phyloP scores from a whole-genome alignment of 2,797 vertebrate genomes.

The Propithecus perrieri region DNA sequence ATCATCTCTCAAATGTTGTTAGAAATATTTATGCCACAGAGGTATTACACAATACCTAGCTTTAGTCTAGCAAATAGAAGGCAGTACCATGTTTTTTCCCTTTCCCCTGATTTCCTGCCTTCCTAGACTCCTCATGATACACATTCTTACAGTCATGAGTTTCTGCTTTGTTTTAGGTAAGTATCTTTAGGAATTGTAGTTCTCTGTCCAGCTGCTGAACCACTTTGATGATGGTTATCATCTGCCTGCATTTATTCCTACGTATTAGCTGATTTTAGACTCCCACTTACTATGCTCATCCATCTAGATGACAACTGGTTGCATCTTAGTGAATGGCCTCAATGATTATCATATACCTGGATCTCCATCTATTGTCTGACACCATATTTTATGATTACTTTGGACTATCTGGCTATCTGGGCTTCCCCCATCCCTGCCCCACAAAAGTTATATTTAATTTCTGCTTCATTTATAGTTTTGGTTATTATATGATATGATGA shows the following conservation, averaged over 20 bases:
- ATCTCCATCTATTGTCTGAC: not conserved
- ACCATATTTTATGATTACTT: not conserved
- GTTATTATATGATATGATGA: not conserved
- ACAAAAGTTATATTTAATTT: conserved; percentile 23
- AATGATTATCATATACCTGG: not conserved
- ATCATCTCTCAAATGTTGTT: not conserved
- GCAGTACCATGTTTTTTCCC: not conserved
- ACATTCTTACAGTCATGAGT: not conserved
- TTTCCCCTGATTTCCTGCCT: not conserved
- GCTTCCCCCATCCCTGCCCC: not conserved
- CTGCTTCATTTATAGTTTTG: not conserved
- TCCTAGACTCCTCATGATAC: not conserved
- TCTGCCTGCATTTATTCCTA: not conserved
- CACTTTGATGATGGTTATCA: not conserved
- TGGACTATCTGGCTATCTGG: not conserved
- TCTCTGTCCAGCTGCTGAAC: not conserved
- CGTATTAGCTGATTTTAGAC: not conserved
- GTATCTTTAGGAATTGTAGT: not conserved
- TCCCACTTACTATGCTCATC: not conserved
- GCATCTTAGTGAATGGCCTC: not conserved
- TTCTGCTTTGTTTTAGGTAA: not conserved
- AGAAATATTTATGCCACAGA: not conserved
- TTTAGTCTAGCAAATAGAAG: conserved; percentile 2
- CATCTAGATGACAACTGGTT: not conserved
- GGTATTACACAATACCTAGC: not conserved